phyloP scores from a whole-genome alignment of 2,888 invertebrate genomes.

The Megalurothrips usitatus region DNA sequence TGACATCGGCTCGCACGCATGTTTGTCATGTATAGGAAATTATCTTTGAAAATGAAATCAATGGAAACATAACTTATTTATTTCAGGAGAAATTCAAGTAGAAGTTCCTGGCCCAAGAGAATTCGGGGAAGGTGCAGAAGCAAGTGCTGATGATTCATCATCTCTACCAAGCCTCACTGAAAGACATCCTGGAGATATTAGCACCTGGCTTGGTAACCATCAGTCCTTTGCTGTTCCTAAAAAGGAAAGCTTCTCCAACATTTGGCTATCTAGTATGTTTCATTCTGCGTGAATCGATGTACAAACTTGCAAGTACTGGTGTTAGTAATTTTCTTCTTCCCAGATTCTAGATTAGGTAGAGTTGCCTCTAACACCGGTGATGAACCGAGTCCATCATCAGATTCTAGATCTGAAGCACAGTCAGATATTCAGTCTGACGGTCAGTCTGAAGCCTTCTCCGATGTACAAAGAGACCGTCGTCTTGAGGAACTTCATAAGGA shows the following conservation, averaged over 20 bases:
- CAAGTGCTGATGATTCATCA: constrained; percentile 17
- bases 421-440: background rate
- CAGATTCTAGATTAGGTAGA: background rate
- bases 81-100: background rate
- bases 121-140: constrained; percentile 12
- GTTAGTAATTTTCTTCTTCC: background rate
- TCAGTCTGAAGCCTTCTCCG: background rate
- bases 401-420: background rate
- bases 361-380: background rate
- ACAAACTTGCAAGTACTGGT: background rate
- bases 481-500: constrained; percentile 47
- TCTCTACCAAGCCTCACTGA: background rate
- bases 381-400: background rate
- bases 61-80: background rate
- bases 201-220: background rate
- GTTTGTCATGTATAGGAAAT: too few relatives aligned
- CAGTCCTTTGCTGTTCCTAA: background rate
- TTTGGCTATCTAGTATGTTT: constrained; percentile 1
- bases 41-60: too few relatives aligned
- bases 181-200: constrained; percentile 23
- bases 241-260: background rate
- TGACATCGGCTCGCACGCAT: too few relatives aligned
- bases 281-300: background rate
- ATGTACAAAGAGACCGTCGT: background rate
- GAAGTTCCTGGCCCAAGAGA: constrained; percentile 7